Percentiles rank a stretch among this genome's conserved stretches.
phyloP scores from a whole-genome alignment of 2,797 vertebrate species.

The Nasua narica region DNA sequence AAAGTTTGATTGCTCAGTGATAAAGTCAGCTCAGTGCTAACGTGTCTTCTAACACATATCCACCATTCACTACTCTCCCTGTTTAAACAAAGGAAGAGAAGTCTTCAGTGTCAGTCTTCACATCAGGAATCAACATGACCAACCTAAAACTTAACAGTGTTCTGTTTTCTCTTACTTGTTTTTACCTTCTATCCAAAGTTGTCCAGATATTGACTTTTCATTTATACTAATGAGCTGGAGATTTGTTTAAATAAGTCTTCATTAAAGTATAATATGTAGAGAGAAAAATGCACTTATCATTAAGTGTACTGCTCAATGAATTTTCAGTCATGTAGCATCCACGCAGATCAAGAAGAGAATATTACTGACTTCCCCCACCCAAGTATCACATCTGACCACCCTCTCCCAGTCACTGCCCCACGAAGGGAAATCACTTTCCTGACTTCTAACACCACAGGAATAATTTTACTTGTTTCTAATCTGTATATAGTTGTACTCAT shows the following conservation, averaged over 20 bases:
- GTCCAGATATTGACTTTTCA: background rate
- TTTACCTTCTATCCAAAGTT: background rate
- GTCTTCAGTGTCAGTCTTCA: background rate
- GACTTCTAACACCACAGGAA: background rate
- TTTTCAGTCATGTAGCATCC: background rate
- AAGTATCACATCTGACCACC: background rate
- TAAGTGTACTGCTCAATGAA: background rate
- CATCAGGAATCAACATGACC: background rate
- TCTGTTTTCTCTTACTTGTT: constrained; percentile 16
- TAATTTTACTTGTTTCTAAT: background rate
- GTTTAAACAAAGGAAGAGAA: background rate
- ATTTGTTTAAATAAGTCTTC: background rate
- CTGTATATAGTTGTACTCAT: background rate
- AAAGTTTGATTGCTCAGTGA: background rate
- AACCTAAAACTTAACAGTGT: background rate
- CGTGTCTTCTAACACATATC: background rate
- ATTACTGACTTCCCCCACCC: background rate
- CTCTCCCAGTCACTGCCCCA: background rate
- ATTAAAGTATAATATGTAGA: background rate
- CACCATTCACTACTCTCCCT: background rate
- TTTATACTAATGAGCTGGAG: background rate
- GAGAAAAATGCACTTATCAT: background rate
- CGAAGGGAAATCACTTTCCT: background rate
- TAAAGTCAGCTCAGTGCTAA: background rate
- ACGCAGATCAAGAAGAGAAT: background rate